Evolutionary conservation across 2,888 invertebrate species (phyloP).

Genomic region (Arrhopalites spinosus): DNA sequence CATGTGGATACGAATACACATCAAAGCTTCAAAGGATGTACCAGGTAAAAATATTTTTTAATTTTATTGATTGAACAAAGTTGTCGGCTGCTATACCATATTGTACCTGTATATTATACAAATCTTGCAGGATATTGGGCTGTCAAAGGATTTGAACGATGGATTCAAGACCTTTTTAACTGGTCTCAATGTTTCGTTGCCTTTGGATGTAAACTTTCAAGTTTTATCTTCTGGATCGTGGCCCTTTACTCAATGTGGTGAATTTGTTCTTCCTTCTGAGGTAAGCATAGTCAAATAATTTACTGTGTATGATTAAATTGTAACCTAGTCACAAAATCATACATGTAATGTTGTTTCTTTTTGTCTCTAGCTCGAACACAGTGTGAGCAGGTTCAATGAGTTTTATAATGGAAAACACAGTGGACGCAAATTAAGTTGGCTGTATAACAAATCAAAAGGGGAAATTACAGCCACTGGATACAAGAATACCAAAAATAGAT

Average conservation of each 20-base stretch:
- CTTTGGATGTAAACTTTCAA: conserved; percentile 95
- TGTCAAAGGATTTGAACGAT: conserved; percentile 96
- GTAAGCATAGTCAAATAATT: conserved; percentile 61
- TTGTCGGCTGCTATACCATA: not conserved
- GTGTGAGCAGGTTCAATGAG: conserved; percentile 90
- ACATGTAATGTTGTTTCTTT: no score
- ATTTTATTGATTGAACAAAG: not conserved
- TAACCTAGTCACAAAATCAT: no score
- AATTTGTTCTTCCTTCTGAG: conserved; percentile 92
- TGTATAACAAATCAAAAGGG: conserved; percentile 97
- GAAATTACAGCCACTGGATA: conserved; percentile 96
- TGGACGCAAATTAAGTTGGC: conserved; percentile 96
- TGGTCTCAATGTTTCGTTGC: conserved; percentile 73
- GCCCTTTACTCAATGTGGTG: conserved; percentile 95
- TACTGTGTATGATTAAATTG: no score
- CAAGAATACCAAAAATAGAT: conserved; percentile 65
- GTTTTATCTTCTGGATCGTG: conserved; percentile 97
- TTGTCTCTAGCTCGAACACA: conserved; percentile 79
- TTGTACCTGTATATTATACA: conserved; percentile 53
- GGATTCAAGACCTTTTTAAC: conserved; percentile 86
- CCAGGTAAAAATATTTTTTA: conserved; percentile 64
- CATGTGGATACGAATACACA: conserved; percentile 99
- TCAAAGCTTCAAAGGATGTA: conserved; percentile 99
- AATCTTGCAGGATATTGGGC: conserved; percentile 92
- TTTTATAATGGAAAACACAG: conserved; percentile 97